A percentile compares a stretch with the other conserved stretches of the same genome.
Conservation (phyloP, 2,113 vertebrate genomes). For the Bos javanicus region DNA sequence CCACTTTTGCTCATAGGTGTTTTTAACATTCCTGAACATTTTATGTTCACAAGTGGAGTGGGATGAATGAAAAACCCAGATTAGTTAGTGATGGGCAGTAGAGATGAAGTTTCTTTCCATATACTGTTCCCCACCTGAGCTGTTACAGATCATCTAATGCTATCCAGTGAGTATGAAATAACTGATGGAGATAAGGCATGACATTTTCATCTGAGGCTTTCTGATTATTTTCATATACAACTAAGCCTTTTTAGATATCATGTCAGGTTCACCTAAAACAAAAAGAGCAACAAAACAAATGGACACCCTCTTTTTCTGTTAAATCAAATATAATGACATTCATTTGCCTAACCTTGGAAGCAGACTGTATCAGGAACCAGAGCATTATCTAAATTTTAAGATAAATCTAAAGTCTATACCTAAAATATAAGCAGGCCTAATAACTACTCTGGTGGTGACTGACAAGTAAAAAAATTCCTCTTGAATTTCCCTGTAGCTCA, state of each 20-base stretch:
- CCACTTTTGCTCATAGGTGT: not conserved
- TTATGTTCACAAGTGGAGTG: not conserved
- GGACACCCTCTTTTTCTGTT: not conserved
- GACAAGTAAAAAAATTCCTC: not conserved
- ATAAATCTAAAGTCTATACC: not conserved
- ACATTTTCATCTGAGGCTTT: not conserved
- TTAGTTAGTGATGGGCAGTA: not conserved
- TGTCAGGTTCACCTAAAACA: not conserved
- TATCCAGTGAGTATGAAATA: not conserved
- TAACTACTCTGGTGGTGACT: not conserved
- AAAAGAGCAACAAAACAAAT: not conserved
- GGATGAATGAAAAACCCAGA: not conserved
- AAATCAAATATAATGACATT: not conserved
- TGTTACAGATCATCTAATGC: not conserved
- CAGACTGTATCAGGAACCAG: not conserved
- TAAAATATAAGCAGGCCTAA: not conserved
- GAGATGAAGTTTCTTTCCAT: not conserved
- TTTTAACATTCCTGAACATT: not conserved
- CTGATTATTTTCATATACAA: not conserved
- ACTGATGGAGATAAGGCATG: not conserved
- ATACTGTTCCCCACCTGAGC: not conserved
- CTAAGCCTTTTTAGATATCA: not conserved
- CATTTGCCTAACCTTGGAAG: constrained; percentile 18
- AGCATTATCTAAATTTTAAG: not conserved
- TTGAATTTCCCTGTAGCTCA: not conserved